phyloP scores from a whole-genome alignment of 92 coral and sea anemone species.

The Phymanthus crucifer region DNA sequence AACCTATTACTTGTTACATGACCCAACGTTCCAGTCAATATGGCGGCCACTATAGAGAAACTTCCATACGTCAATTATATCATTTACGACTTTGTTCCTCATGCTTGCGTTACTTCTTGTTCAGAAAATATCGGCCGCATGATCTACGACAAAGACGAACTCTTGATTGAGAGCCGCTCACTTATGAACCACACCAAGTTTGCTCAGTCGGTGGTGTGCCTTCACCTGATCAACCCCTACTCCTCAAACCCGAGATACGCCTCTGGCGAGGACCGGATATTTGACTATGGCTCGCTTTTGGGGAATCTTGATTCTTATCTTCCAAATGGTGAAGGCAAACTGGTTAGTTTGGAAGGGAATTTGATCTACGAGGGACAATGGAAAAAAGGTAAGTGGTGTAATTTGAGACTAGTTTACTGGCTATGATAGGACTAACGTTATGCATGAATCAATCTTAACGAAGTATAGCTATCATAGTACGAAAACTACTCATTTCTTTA shows the following conservation, averaged over 20 bases:
- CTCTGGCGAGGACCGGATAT: constrained; percentile 19
- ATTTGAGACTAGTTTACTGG: background rate
- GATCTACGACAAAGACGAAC: constrained; percentile 26
- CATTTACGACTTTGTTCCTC: too few species aligned
- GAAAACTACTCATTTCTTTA: too few species aligned
- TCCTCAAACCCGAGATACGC: constrained; percentile 1
- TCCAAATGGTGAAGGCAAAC: constrained; percentile 62
- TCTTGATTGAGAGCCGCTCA: constrained; percentile 25
- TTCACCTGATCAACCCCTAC: constrained; percentile 16
- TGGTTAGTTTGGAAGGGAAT: constrained; percentile 34
- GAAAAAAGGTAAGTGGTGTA: constrained; percentile 50
- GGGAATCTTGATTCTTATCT: background rate
- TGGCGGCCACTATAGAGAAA: too few species aligned
- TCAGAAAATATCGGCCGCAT: background rate
- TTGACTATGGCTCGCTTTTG: background rate
- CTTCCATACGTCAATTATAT: too few species aligned
- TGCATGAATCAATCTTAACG: too few species aligned
- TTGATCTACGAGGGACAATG: constrained; percentile 63
- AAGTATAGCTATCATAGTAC: too few species aligned
- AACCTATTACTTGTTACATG: too few species aligned
- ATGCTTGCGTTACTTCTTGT: too few species aligned
- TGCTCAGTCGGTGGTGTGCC: constrained; percentile 7
- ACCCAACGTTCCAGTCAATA: too few species aligned
- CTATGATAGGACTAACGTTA: too few species aligned
- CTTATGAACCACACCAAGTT: constrained; percentile 24